These are phyloP conservation scores for Lucilia cuprina DNA, from an alignment of 1,140 invertebrate genomes.

Conservation along the genomic window DNA sequence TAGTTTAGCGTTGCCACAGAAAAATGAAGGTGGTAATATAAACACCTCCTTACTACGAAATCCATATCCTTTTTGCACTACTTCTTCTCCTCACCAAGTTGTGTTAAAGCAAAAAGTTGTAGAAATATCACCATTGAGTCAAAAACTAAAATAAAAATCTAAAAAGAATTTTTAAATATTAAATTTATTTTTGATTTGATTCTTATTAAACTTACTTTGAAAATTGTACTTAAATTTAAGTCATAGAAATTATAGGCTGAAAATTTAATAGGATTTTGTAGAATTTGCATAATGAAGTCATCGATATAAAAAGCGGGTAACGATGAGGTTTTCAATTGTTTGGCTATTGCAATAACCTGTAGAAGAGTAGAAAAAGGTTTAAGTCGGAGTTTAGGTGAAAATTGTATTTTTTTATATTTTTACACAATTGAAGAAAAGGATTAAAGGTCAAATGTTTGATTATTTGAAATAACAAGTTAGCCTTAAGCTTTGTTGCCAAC, in stretches of 20 bases:
- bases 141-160: neutral
- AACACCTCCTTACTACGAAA: neutral
- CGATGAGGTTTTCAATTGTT: neutral
- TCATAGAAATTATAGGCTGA: conserved; percentile 49
- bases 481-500: too few species aligned
- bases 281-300: conserved; percentile 47
- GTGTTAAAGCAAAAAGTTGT: neutral
- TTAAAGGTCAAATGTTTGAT: too few species aligned
- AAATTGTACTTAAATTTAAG: conserved; percentile 46
- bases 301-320: conserved; percentile 27
- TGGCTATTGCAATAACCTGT: neutral
- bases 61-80: neutral
- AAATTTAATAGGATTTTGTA: conserved; percentile 50
- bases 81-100: neutral
- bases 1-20: neutral
- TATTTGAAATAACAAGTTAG: too few species aligned
- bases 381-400: too few species aligned
- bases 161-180: neutral
- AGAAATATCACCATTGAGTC: neutral
- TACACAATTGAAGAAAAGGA: too few species aligned
- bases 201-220: conserved; percentile 36
- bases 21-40: neutral
- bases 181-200: too few species aligned
- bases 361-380: neutral
- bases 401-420: too few species aligned